Evolutionary conservation across 2,888 invertebrate genomes (phyloP).

Genomic region (Laspeyria flexula): DNA sequence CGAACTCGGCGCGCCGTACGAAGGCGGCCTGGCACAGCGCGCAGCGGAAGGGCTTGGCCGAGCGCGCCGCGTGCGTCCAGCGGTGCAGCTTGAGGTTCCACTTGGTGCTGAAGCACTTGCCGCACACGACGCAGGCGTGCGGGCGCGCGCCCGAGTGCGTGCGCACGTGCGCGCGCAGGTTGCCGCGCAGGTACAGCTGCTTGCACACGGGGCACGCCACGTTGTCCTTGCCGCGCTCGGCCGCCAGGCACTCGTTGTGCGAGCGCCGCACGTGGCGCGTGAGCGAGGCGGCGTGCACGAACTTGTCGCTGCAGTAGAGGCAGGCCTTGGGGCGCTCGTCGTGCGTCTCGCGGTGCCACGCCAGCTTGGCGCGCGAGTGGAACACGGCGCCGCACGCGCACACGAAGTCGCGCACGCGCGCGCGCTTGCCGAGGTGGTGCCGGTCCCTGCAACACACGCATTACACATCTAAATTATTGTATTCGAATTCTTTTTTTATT

Average conservation of each 20-base stretch:
- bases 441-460: conserved; percentile 79
- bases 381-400: conserved; percentile 93
- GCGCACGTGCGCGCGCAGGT: conserved; percentile 92
- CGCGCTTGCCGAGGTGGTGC: conserved; percentile 90
- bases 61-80: conserved; percentile 94
- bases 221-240: conserved; percentile 86
- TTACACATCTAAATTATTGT: not conserved
- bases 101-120: conserved; percentile 94
- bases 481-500: too few relatives aligned
- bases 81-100: conserved; percentile 96
- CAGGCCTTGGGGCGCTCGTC: conserved; percentile 93
- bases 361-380: conserved; percentile 93
- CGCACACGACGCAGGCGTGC: conserved; percentile 93
- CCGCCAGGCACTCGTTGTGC: conserved; percentile 91
- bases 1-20: conserved; percentile 92
- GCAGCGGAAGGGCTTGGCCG: conserved; percentile 94
- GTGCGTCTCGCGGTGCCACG: conserved; percentile 95
- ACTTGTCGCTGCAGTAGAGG: conserved; percentile 94
- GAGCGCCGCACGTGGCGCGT: conserved; percentile 93
- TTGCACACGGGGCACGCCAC: conserved; percentile 93
- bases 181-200: conserved; percentile 91
- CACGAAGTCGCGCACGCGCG: conserved; percentile 89
- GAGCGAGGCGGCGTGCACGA: conserved; percentile 93
- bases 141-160: conserved; percentile 92
- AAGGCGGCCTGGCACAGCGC: conserved; percentile 94